Evolutionary conservation across 1,140 invertebrate species (phyloP).

Genomic region (Chrysopa pallens): DNA sequence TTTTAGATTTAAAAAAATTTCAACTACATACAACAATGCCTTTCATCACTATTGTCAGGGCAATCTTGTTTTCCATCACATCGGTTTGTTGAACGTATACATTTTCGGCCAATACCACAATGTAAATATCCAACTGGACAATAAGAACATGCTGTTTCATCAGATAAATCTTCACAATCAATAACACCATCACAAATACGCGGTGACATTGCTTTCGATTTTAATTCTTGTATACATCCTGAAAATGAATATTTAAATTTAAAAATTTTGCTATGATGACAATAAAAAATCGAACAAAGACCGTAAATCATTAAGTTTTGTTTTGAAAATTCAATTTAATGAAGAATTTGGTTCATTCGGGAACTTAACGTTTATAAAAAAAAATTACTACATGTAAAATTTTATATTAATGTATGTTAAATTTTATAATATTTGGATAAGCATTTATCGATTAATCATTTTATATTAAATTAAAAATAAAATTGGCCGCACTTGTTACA

Average conservation of each 20-base stretch:
- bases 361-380: too few relatives aligned
- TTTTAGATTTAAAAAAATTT: neutral
- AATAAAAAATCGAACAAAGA: too few relatives aligned
- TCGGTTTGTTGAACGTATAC: slow-evolving; percentile 46
- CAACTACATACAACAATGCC: slow-evolving; percentile 54
- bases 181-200: slow-evolving; percentile 70
- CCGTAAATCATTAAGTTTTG: too few relatives aligned
- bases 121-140: slow-evolving; percentile 52
- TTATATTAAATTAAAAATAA: too few relatives aligned
- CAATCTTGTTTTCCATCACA: slow-evolving; percentile 73
- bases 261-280: too few relatives aligned
- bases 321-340: too few relatives aligned
- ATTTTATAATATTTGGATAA: too few relatives aligned
- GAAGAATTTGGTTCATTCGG: too few relatives aligned
- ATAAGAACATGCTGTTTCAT: slow-evolving; percentile 60
- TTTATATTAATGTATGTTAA: too few relatives aligned
- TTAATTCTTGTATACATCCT: slow-evolving; percentile 53
- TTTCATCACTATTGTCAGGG: slow-evolving; percentile 69
- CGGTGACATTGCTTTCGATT: slow-evolving; percentile 47
- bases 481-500: too few relatives aligned
- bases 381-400: too few relatives aligned
- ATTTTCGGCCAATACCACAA: slow-evolving; percentile 56
- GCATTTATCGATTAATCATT: too few relatives aligned
- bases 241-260: slow-evolving; percentile 8
- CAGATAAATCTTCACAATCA: slow-evolving; percentile 67